phyloP scores from a whole-genome alignment of 2,113 vertebrate species.

The Astur gentilis region DNA sequence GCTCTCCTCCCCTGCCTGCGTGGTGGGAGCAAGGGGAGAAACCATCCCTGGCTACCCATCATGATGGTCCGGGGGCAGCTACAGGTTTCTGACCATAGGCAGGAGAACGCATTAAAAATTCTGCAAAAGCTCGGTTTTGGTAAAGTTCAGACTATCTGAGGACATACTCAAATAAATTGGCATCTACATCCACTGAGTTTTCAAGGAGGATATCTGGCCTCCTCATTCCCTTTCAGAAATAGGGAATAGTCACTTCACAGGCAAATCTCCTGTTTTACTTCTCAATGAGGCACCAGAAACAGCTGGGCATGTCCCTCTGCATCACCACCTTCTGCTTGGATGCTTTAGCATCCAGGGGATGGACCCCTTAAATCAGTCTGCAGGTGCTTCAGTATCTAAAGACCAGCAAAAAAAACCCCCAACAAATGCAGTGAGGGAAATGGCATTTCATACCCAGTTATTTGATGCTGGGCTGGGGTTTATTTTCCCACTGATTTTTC shows the following conservation, averaged over 20 bases:
- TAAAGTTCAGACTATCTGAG: too few species aligned
- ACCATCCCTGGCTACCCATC: background rate
- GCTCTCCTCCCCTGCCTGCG: background rate
- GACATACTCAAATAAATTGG: background rate
- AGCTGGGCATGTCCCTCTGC: too few species aligned
- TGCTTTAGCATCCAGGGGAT: too few species aligned
- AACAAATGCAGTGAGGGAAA: background rate
- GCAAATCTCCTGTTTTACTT: background rate
- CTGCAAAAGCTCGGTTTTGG: background rate
- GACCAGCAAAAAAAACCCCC: background rate
- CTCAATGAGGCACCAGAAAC: background rate
- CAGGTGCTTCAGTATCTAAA: background rate
- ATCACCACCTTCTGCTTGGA: background rate
- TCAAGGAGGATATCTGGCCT: too few species aligned
- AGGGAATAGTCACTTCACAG: background rate
- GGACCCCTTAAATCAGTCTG: background rate
- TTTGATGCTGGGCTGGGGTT: background rate
- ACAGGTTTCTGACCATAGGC: background rate
- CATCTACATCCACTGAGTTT: background rate
- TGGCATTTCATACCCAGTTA: background rate
- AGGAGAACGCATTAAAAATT: background rate
- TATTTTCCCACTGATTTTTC: background rate
- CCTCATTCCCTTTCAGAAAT: background rate
- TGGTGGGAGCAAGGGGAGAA: accelerated
- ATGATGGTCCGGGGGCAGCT: accelerated